Conservation (phyloP, 2,113 vertebrate genomes). For the Platysteira castanea region DNA sequence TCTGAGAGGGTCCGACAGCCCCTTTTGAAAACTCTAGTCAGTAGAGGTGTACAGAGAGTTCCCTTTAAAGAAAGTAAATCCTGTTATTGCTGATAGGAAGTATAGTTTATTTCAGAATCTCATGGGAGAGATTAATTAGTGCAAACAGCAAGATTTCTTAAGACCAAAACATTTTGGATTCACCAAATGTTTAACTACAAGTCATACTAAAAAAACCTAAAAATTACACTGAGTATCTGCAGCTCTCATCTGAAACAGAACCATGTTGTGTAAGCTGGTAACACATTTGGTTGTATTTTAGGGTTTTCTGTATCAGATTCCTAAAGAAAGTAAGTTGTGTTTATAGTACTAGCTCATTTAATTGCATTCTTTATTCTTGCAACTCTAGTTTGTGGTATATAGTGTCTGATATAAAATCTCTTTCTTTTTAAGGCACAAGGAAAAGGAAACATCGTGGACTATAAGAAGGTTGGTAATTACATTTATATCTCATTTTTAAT, state of each 20-base stretch:
- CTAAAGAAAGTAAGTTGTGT: background rate
- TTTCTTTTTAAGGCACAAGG: conserved; percentile 80
- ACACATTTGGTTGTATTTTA: background rate
- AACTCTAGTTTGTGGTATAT: background rate
- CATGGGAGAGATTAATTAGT: background rate
- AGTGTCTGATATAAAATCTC: background rate
- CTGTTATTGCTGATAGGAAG: background rate
- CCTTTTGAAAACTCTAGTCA: background rate
- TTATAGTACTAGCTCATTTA: background rate
- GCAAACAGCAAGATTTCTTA: conserved; percentile 6
- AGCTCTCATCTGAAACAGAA: background rate
- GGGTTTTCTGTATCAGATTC: background rate
- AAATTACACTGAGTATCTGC: background rate
- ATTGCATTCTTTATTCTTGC: conserved; percentile 12
- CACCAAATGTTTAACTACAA: conserved; percentile 1
- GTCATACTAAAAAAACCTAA: background rate
- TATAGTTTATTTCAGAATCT: background rate
- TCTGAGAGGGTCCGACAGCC: background rate
- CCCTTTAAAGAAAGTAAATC: background rate
- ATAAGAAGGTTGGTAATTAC: conserved; percentile 82
- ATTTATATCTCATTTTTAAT: background rate
- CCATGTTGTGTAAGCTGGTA: background rate
- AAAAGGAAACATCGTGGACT: conserved; percentile 80
- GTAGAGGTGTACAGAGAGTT: background rate
- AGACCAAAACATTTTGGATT: background rate